Evolutionary conservation across 2,113 vertebrate genomes (phyloP).

Genomic region (Spilogale gracilis): DNA sequence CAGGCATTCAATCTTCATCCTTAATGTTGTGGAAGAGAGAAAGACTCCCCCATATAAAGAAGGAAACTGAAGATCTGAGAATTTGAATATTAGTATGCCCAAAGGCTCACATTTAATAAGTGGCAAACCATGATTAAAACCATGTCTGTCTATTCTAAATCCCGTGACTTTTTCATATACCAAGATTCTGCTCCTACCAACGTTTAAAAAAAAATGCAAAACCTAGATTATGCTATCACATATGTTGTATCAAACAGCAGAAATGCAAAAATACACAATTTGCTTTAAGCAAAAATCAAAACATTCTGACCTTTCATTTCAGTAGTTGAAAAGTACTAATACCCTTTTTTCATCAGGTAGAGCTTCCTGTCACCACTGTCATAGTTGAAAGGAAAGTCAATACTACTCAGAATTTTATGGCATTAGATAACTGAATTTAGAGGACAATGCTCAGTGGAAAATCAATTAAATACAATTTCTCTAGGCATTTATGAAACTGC

Average conservation of each 20-base stretch:
- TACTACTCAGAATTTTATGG: neutral
- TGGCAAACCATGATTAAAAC: neutral
- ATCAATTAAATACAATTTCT: neutral
- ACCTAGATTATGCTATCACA: neutral
- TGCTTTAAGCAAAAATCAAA: neutral
- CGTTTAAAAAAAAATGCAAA: neutral
- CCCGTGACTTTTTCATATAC: neutral
- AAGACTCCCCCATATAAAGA: neutral
- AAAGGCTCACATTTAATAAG: neutral
- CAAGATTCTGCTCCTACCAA: neutral
- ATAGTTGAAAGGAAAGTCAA: neutral
- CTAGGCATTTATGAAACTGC: constrained; percentile 86
- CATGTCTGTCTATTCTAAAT: neutral
- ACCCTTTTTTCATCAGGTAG: neutral
- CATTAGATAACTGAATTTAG: neutral
- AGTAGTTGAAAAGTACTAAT: neutral
- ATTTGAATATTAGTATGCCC: neutral
- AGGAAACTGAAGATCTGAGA: neutral
- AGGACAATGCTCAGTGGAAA: neutral
- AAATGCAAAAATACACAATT: neutral
- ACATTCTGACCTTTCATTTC: neutral
- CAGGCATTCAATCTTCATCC: neutral
- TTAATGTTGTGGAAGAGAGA: neutral
- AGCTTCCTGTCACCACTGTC: neutral
- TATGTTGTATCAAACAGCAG: neutral